phyloP scores from a whole-genome alignment of 2,888 invertebrate species.

The Trichopria drosophilae region DNA sequence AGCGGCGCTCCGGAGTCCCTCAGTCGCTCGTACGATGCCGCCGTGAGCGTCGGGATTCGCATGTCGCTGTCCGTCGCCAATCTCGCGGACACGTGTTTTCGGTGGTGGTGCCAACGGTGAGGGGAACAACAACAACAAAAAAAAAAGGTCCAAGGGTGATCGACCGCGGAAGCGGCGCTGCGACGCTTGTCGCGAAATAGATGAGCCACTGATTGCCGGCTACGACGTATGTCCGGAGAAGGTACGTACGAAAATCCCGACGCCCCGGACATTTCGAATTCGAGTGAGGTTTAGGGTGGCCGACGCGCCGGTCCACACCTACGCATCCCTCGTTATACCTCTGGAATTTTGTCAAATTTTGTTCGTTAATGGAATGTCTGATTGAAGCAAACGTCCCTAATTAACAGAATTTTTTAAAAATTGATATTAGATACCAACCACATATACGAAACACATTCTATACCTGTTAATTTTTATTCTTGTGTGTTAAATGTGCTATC shows the following conservation, averaged over 20 bases:
- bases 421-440: too few species aligned
- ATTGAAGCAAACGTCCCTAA: too few species aligned
- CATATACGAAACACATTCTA: too few species aligned
- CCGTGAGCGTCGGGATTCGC: conserved; percentile 43
- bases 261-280: too few species aligned
- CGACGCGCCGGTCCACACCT: too few species aligned
- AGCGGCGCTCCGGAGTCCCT: conserved; percentile 20
- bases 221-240: conserved; percentile 45
- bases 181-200: conserved; percentile 25
- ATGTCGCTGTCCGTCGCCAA: conserved; percentile 9
- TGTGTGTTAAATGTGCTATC: too few species aligned
- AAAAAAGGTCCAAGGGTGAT: conserved; percentile 8
- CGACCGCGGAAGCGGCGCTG: conserved; percentile 7
- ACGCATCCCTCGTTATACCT: too few species aligned
- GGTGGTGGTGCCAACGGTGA: conserved; percentile 13
- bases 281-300: too few species aligned
- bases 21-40: conserved; percentile 54
- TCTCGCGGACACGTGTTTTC: conserved; percentile 28
- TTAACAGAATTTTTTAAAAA: too few species aligned
- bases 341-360: too few species aligned
- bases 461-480: too few species aligned
- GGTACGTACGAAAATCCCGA: conserved; percentile 37
- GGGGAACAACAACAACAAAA: conserved; percentile 3
- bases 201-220: conserved; percentile 41
- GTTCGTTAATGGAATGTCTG: too few species aligned